phyloP scores from a whole-genome alignment of 2,888 invertebrate genomes.

The Lomographa bimaculata region DNA sequence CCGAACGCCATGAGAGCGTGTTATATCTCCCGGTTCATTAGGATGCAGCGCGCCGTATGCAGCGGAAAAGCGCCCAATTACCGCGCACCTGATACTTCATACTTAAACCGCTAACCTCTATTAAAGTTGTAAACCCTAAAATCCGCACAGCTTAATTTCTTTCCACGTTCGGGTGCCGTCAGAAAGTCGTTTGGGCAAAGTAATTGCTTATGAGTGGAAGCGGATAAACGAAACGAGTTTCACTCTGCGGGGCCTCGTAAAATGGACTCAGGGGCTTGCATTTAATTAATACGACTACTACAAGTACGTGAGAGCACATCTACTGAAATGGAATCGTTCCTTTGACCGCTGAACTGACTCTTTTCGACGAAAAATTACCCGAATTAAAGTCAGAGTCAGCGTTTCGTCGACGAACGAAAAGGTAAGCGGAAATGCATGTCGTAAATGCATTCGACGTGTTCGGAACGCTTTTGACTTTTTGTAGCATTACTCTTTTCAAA shows the following conservation, averaged over 20 bases:
- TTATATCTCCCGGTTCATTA: slow-evolving; percentile 19
- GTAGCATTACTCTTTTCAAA: slow-evolving; percentile 1
- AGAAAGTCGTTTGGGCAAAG: slow-evolving; percentile 73
- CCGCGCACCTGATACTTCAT: slow-evolving; percentile 40
- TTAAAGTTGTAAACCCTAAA: slow-evolving; percentile 64
- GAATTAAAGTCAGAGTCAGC: slow-evolving; percentile 52
- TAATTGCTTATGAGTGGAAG: slow-evolving; percentile 82
- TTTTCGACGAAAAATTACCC: slow-evolving; percentile 58
- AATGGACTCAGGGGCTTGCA: slow-evolving; percentile 79
- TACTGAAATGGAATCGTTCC: slow-evolving; percentile 67
- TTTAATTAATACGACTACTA: slow-evolving; percentile 78
- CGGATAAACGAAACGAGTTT: slow-evolving; percentile 79
- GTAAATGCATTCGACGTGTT: slow-evolving; percentile 36
- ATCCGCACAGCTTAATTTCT: slow-evolving; percentile 73
- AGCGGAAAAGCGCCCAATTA: slow-evolving; percentile 25
- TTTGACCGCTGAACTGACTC: slow-evolving; percentile 65
- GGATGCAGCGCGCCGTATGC: slow-evolving; percentile 17
- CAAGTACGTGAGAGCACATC: slow-evolving; percentile 71
- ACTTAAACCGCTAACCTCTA: slow-evolving; percentile 56
- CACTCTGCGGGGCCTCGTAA: slow-evolving; percentile 71
- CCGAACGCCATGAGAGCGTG: not conserved
- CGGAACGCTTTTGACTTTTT: slow-evolving; percentile 27
- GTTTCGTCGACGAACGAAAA: slow-evolving; percentile 34
- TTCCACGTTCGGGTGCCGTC: slow-evolving; percentile 67
- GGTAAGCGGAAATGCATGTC: slow-evolving; percentile 42